Base-by-base conservation (phyloP, 2,797 vertebrate species). In the Euphonia xanthogaster region DNA sequence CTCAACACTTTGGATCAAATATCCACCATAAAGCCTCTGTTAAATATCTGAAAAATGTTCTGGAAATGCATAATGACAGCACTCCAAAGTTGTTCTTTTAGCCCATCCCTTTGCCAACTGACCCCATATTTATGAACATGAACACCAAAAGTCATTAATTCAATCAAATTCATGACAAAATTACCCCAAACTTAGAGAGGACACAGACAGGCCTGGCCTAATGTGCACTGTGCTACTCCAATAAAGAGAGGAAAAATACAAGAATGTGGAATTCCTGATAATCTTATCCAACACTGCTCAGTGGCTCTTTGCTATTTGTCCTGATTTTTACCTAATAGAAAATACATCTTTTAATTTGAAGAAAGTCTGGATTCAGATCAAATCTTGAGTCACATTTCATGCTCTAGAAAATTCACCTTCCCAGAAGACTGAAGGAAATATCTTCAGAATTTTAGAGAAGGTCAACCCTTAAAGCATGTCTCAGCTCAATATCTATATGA, bases 381-480 rank as follows among this genome's bases (percentile, higher is more conserved):
- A 51, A 33, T 51, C 63, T 58, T 54, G 27, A 54, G 73, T 71
- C 22, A 2, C 5, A 51, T 70, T 86, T 86, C 39, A n/a, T 40
- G 57, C 61, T 86, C 37, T 71, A 74, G 73, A 77, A 91, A 84
- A 37, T 35, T 5, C 22, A 23, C 17, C 66, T 91, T 86, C 48
- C 17, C 77, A 78, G 16, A 63, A 86, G 76, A 50, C 24, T 20
- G 30, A 62, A 24, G 28, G 16, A 89, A 89, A 54, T 54, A 47
- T 37, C 71, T 39, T 20, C 48, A 58, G 73, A 78, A 58, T 93
- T 86, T 84, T 37, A 67, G n/a, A 80, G 68, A 80, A 92, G 44
- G 51, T 77, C 61, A 81, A 9, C 1, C 4, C 20, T 35, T 50
- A 28, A n/a, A 75, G 31, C 44, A 45, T 35, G 48, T 6, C 48